Percentiles rank a stretch among this genome's conserved stretches.
These are phyloP conservation scores for Apus apus DNA, from an alignment of 2,113 vertebrate species.

Conservation along the genomic window DNA sequence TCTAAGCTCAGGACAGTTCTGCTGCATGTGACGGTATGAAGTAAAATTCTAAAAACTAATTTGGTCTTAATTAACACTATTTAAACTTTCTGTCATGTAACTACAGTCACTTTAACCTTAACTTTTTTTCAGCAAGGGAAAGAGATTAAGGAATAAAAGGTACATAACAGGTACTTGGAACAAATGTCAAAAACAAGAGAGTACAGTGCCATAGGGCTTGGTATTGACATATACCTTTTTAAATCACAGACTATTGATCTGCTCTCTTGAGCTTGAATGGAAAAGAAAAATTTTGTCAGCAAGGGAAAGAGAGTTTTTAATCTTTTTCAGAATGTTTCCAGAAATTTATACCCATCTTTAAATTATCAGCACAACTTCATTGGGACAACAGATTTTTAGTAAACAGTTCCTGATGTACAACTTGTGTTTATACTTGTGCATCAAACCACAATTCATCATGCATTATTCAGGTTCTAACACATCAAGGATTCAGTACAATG, in stretches of 20 bases:
- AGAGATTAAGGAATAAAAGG: background rate
- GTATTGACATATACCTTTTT: constrained; percentile 19
- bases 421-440: background rate
- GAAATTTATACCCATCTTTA: background rate
- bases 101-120: background rate
- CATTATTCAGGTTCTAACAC: background rate
- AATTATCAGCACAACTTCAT: background rate
- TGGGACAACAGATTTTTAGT: background rate
- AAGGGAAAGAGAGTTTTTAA: background rate
- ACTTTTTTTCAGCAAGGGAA: too few relatives aligned
- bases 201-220: background rate
- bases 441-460: background rate
- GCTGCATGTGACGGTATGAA: background rate
- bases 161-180: background rate
- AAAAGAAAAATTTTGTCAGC: background rate
- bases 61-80: background rate
- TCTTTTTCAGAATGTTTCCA: background rate
- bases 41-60: background rate
- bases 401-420: background rate
- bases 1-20: background rate
- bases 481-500: background rate
- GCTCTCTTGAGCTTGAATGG: background rate
- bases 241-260: constrained; percentile 25
- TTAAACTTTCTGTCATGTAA: background rate
- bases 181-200: constrained; percentile 42